Conservation (phyloP, 2,888 invertebrate species). For the Sminthurides aquaticus region DNA sequence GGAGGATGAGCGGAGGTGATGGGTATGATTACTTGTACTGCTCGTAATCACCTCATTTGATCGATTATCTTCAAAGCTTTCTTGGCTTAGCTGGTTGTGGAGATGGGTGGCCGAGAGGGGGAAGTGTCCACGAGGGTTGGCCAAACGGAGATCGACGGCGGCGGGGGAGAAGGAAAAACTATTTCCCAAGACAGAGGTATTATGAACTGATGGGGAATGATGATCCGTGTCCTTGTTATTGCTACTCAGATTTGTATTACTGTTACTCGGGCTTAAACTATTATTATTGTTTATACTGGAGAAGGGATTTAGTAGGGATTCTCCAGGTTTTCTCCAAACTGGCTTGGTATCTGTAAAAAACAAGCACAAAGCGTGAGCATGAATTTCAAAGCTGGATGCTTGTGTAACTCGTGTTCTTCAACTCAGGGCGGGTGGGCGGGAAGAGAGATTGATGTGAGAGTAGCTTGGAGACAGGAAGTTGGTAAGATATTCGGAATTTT, state of each 20-base stretch:
- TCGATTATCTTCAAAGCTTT: constrained; percentile 27
- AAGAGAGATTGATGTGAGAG: too few relatives aligned
- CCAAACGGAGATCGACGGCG: constrained; percentile 25
- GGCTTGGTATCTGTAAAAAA: constrained; percentile 24
- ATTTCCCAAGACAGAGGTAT: constrained; percentile 19
- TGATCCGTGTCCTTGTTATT: not conserved
- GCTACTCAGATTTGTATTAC: constrained; percentile 7
- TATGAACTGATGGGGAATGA: not conserved
- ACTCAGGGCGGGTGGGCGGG: too few relatives aligned
- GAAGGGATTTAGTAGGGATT: constrained; percentile 24
- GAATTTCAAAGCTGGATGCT: constrained; percentile 4
- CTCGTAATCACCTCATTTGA: constrained; percentile 27
- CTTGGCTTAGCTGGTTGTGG: constrained; percentile 5
- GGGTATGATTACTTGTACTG: constrained; percentile 25
- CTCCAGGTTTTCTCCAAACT: constrained; percentile 27
- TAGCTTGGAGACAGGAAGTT: too few relatives aligned
- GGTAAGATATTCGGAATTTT: too few relatives aligned
- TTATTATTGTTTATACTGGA: constrained; percentile 26
- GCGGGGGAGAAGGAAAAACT: constrained; percentile 22
- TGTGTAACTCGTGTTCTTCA: too few relatives aligned
- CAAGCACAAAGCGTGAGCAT: not conserved
- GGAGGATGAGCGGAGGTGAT: constrained; percentile 8
- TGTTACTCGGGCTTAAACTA: constrained; percentile 19
- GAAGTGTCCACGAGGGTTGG: constrained; percentile 21
- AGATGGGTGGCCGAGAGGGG: not conserved